Conservation (phyloP, 2,113 vertebrate genomes). For the Sus scrofa region DNA sequence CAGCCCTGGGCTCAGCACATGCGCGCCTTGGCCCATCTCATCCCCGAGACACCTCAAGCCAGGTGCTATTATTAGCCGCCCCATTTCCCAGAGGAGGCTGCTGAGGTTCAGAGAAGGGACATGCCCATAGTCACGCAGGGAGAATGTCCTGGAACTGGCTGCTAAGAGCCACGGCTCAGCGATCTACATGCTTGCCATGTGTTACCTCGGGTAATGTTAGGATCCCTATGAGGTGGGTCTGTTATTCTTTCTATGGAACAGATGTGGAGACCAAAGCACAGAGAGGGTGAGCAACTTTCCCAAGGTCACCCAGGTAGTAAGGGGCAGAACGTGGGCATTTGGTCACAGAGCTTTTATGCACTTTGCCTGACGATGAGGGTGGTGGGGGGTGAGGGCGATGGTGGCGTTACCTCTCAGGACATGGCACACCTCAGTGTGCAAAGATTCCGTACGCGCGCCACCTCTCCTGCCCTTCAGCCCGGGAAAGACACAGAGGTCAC, state of each 20-base stretch:
- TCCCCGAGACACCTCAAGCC: not conserved
- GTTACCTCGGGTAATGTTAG: not conserved
- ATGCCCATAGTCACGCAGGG: not conserved
- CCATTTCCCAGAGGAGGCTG: slow-evolving; percentile 27
- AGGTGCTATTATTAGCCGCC: slow-evolving; percentile 24
- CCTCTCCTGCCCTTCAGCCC: not conserved
- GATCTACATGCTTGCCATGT: not conserved
- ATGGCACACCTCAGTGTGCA: not conserved
- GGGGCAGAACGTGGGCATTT: not conserved
- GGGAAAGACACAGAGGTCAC: not conserved
- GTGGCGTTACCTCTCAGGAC: not conserved
- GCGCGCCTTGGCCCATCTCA: not conserved
- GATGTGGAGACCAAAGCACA: not conserved
- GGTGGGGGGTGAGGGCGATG: accelerated
- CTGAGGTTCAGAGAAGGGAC: not conserved
- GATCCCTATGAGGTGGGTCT: not conserved
- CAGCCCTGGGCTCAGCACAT: not conserved
- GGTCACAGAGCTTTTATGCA: not conserved
- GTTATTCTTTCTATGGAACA: not conserved
- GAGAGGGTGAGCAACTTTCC: not conserved
- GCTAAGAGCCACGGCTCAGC: not conserved
- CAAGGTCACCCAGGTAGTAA: not conserved
- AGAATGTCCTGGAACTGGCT: not conserved
- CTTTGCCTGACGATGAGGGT: not conserved
- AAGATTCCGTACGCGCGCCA: not conserved